Base-by-base conservation (phyloP, 2,888 invertebrate genomes). In the Salticus scenicus region DNA sequence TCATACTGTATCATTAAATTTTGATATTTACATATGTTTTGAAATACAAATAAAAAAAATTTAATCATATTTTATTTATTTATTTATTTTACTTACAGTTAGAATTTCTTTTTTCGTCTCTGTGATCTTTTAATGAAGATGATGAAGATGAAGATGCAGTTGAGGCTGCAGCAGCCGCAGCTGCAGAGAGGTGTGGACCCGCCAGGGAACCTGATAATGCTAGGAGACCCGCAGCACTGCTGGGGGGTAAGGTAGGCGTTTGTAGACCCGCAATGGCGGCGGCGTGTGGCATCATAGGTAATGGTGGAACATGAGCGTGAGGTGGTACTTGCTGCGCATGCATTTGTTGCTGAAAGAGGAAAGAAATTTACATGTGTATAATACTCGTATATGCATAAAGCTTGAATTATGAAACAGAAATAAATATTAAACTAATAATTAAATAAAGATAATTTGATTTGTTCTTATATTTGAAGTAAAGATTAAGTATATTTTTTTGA, bases 281-380 rank as follows among this genome's bases (percentile, higher is more conserved):
- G 89, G 88, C 87, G 75, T 88, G 88, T 27, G 89, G 88, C 77
- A 88, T 88, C 88, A 88, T 91, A 31, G 91, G 92, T 84, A 93
- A 92, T 27, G 93, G 93, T 69, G 93, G 91, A 88, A 93, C 93
- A 37, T 93, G 93, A 30, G 67, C 94, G 88, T 94, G 95, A 14
- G 89, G 77, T 69, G 94, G 93, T 89, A 96, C 93, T 92, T 96
- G 96, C 90, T 96, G 96, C 42, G 96, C 96, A 91, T 97, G 97
- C 96, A 97, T 96, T 92, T 97, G 97, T 92, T 97, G 97, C 92
- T 97, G 93, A 67, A 89, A 74, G 51, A 20, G 63, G 31, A 30
- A 41, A 37, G 12, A 24, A 57, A 14, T n/a, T n/a, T 20, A 57
- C 14, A 47, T n/a, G 47, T 1, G 1, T 17, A 47, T 42, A 10